phyloP scores from a whole-genome alignment of 2,888 invertebrate species.

The Cheilosia soror region DNA sequence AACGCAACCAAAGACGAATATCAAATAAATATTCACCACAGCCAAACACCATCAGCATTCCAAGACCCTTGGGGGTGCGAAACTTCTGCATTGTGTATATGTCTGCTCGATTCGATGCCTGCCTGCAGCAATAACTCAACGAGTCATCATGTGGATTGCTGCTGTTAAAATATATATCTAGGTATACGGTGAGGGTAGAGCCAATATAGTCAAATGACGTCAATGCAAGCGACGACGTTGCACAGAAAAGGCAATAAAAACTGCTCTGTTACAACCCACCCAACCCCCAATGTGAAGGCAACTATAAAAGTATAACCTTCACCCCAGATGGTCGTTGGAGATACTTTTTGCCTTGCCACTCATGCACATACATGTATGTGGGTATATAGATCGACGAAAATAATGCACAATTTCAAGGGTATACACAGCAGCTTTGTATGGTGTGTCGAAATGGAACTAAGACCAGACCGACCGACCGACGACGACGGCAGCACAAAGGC shows the following conservation, averaged over 20 bases:
- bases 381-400: slow-evolving; percentile 64
- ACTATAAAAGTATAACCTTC: slow-evolving; percentile 72
- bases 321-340: slow-evolving; percentile 68
- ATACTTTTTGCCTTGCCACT: slow-evolving; percentile 42
- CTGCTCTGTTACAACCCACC: slow-evolving; percentile 52
- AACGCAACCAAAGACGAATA: not conserved
- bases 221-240: slow-evolving; percentile 40
- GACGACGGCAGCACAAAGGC: slow-evolving; percentile 24
- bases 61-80: slow-evolving; percentile 53
- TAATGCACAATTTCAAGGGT: slow-evolving; percentile 70
- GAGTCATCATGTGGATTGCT: slow-evolving; percentile 47
- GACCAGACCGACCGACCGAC: not conserved
- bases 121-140: slow-evolving; percentile 69
- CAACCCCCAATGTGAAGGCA: slow-evolving; percentile 62
- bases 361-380: slow-evolving; percentile 56
- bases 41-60: slow-evolving; percentile 12
- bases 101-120: slow-evolving; percentile 33
- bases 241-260: slow-evolving; percentile 60
- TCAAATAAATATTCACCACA: slow-evolving; percentile 26
- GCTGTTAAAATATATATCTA: not conserved
- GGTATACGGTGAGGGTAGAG: not conserved
- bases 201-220: slow-evolving; percentile 66
- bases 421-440: slow-evolving; percentile 1
- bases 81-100: slow-evolving; percentile 28
- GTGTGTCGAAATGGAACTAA: slow-evolving; percentile 54